Base-by-base conservation (phyloP, 2,797 vertebrate species). In the Acridotheres tristis region DNA sequence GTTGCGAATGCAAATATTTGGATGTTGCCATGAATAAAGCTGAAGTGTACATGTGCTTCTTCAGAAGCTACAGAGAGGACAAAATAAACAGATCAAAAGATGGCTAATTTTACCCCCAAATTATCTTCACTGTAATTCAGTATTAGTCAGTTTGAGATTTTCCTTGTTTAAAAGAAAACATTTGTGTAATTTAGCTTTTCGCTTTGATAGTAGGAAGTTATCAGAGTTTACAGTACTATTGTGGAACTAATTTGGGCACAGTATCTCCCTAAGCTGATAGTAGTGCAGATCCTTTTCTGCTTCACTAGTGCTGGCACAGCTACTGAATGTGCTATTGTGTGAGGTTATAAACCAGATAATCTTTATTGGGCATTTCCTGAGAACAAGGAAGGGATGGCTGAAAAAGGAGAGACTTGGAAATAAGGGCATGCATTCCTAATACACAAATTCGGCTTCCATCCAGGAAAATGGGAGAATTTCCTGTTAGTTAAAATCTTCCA, bases 361-460 rank as follows among this genome's bases (percentile, higher is more conserved):
- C 69, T 88, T 96, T 96, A 96, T 94, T 95, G 87, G 76, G 85
- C 89, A 86, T 93, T 97, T 97, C 94, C 94, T 95, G 92, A 83
- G 40, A 84, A 69, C 82, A 80, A 66, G 76, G 36, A 48, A 81
- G 88, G 53, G 55, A 89, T 90, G 67, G 20, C 79, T 95, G 92
- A 73, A 96, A 93, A 91, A 94, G 85, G 79, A 85, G 75, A 94
- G 62, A 84, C 78, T 65, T 88, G 67, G 59, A 88, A 97, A 82
- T 76, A 86, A 88, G 69, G 67, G 15, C 76, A 69, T 75, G 59
- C 82, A 93, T 95, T 96, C 83, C 85, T 91, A 71, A 71, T 88
- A 80, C 6, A 68, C 50, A 68, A 79, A 85, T 76, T 61, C 93
- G 96, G 85, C 85, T 51, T 74, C 48, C 19, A 8, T 67, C 89